Evolutionary conservation across 1,140 invertebrate genomes (phyloP).

Genomic region (Drosophila ambigua): DNA sequence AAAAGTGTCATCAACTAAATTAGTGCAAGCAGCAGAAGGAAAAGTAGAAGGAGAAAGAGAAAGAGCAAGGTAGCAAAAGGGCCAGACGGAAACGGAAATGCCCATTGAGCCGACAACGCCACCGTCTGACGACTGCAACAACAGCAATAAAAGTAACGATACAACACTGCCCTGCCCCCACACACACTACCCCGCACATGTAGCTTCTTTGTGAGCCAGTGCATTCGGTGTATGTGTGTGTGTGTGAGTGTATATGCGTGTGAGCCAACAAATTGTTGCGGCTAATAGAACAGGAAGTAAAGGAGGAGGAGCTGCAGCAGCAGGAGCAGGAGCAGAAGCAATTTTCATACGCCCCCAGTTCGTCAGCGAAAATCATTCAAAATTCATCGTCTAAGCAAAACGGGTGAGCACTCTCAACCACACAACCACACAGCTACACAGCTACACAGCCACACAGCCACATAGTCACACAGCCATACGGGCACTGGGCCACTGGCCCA

Average conservation of each 20-base stretch:
- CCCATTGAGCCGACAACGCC: slow-evolving; percentile 52
- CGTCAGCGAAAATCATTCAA: slow-evolving; percentile 76
- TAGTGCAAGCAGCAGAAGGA: slow-evolving; percentile 40
- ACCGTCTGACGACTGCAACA: slow-evolving; percentile 38
- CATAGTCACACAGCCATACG: not conserved
- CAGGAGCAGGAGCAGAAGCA: slow-evolving; percentile 22
- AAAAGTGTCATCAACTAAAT: slow-evolving; percentile 42
- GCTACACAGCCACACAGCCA: slow-evolving; percentile 15
- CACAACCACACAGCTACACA: slow-evolving; percentile 20
- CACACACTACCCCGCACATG: slow-evolving; percentile 50
- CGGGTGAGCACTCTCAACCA: slow-evolving; percentile 66
- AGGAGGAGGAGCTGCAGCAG: slow-evolving; percentile 15
- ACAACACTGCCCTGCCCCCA: slow-evolving; percentile 32
- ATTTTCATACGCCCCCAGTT: slow-evolving; percentile 55
- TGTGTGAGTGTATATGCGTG: slow-evolving; percentile 7
- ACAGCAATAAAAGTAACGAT: slow-evolving; percentile 20
- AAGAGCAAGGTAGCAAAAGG: not conserved
- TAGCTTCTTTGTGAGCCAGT: slow-evolving; percentile 49
- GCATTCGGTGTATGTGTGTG: slow-evolving; percentile 28
- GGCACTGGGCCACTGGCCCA: not conserved
- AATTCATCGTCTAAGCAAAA: slow-evolving; percentile 83
- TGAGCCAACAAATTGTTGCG: slow-evolving; percentile 49
- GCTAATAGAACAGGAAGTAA: slow-evolving; percentile 36
- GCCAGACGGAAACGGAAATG: slow-evolving; percentile 67
- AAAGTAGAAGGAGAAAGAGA: not conserved